Base-by-base conservation (phyloP, 2,113 vertebrate species). In the Labeo catla region DNA sequence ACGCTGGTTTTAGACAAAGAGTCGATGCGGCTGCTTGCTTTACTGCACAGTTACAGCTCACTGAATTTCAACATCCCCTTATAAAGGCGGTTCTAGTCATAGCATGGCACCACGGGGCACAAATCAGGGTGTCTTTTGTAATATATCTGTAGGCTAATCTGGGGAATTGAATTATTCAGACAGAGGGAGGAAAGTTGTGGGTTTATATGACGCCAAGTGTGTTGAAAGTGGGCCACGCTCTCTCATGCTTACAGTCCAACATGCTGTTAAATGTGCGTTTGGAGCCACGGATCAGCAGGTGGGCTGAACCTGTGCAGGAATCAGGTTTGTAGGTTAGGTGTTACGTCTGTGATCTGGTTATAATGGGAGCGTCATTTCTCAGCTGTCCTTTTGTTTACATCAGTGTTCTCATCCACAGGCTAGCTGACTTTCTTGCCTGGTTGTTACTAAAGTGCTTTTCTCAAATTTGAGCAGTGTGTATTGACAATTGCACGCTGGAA, bases 41-140 rank as follows among this genome's bases (percentile, higher is more conserved):
- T 50, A 82, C 45, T 73, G 54, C 85, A 66, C 43, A 23, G 57
- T n/a, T 76, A 65, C 68, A 45, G 59, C 59, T 52, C 68, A 52
- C 68, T 61, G 52, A 76, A 49, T 76, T 73, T 73, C 68, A 72
- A 49, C 50, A 49, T 34, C 23, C 21, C 54, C 11, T 7, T 59
- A 39, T 59, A 66, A 76, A 85, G 43, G 59, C 21, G 8, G 11
- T 50, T 63, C 13, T 49, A 65, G 52, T 39, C 59, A 81, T 34
- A 65, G 78, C 78, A 63, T 0, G 36, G n/a, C 77, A 79, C 52
- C 77, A 61, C 59, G 5, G 79, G 43, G 23, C 15, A 36, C n/a
- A 61, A 83, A 80, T 80, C 16, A 80, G 19, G 77, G 77, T 36
- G 52, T 83, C 47, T 83, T 83, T 52, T 68, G 63, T 83, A 83